phyloP scores from a whole-genome alignment of 2,888 invertebrate genomes.

The Deroplatys truncata region DNA sequence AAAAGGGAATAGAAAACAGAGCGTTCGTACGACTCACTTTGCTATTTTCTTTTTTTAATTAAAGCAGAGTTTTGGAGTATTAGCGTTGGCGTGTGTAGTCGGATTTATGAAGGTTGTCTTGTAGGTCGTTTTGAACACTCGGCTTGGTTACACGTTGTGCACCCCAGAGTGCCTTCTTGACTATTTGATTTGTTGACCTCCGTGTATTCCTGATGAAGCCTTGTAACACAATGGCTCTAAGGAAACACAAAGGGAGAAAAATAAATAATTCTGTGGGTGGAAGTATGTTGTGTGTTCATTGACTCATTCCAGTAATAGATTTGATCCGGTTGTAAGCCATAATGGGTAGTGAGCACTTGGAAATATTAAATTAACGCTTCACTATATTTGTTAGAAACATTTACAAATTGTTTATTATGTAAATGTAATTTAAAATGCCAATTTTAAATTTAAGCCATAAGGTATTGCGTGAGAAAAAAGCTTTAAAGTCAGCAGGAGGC shows the following conservation, averaged over 20 bases:
- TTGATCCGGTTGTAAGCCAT: not conserved
- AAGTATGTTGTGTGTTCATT: not conserved
- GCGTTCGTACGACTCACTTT: not conserved
- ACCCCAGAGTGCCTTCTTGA: not conserved
- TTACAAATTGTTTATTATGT: too few species aligned
- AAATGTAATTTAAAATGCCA: too few species aligned
- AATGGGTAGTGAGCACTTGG: too few species aligned
- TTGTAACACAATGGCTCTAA: not conserved
- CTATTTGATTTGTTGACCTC: constrained; percentile 11
- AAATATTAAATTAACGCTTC: too few species aligned
- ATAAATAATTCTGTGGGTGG: not conserved
- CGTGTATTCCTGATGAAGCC: not conserved
- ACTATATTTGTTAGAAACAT: too few species aligned
- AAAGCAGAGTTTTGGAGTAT: not conserved
- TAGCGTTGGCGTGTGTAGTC: not conserved
- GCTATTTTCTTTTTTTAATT: not conserved
- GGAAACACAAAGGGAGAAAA: not conserved
- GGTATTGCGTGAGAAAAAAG: too few species aligned
- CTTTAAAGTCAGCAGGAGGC: too few species aligned
- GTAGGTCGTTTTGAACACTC: not conserved
- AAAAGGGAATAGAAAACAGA: not conserved
- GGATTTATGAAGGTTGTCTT: not conserved
- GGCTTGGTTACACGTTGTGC: not conserved
- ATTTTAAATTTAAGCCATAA: too few species aligned
- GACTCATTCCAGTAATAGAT: not conserved